These are phyloP conservation scores for Deladenus siricidicola DNA, from an alignment of 2,888 invertebrate genomes.

Conservation along the genomic window DNA sequence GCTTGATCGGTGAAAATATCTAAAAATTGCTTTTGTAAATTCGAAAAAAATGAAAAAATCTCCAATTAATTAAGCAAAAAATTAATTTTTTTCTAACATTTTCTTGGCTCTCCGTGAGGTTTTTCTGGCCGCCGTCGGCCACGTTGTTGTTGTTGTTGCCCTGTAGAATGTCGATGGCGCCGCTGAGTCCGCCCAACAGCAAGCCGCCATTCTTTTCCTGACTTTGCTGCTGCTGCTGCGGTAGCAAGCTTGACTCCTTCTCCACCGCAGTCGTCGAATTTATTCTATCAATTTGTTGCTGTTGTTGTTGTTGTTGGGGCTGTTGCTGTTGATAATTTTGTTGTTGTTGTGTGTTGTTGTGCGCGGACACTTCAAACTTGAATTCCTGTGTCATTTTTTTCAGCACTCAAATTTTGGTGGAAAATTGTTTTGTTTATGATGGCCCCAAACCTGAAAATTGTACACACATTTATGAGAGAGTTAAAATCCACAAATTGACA, in stretches of 20 bases:
- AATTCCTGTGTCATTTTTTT: conserved; percentile 7
- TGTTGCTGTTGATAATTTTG: background rate
- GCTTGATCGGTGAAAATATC: conserved; percentile 4
- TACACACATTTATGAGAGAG: too few relatives aligned
- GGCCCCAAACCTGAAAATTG: background rate
- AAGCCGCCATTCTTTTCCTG: background rate
- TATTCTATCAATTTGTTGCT: background rate
- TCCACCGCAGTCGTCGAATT: too few relatives aligned
- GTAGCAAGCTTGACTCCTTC: background rate
- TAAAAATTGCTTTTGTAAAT: background rate
- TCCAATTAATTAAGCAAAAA: background rate
- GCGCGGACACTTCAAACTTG: background rate
- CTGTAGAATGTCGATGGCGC: too few relatives aligned
- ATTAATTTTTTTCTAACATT: too few relatives aligned
- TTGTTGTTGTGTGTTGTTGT: background rate
- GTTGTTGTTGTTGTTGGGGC: conserved; percentile 8
- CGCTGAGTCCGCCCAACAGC: too few relatives aligned
- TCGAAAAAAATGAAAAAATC: background rate
- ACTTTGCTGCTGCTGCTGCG: background rate
- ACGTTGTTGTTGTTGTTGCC: background rate
- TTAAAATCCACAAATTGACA: too few relatives aligned
- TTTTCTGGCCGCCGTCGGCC: background rate
- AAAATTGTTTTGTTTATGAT: too few relatives aligned
- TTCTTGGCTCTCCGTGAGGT: background rate
- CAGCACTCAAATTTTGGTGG: background rate